phyloP scores from a whole-genome alignment of 2,797 vertebrate species.

The Mallotus villosus region DNA sequence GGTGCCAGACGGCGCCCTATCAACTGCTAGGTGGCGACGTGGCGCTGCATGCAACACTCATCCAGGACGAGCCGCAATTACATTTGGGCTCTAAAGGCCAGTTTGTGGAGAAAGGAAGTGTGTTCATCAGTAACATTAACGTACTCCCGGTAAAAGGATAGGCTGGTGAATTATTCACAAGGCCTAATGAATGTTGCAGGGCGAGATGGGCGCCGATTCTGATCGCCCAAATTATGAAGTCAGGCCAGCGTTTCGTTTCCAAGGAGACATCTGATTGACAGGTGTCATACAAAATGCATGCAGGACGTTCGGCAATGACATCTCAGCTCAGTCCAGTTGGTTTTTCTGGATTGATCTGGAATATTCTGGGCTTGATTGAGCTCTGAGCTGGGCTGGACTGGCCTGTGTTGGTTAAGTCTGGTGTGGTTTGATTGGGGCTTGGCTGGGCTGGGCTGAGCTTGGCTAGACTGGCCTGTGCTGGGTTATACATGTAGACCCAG shows the following conservation, averaged over 20 bases:
- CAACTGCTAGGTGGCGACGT: background rate
- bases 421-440: background rate
- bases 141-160: conserved; percentile 3
- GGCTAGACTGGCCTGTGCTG: background rate
- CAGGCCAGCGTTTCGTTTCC: conserved; percentile 83
- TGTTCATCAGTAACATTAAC: background rate
- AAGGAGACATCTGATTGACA: conserved; percentile 76
- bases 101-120: background rate
- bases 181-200: conserved; percentile 17
- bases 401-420: background rate
- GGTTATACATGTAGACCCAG: background rate
- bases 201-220: conserved; percentile 70
- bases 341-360: conserved; percentile 9
- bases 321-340: too few species aligned
- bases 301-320: background rate
- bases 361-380: background rate
- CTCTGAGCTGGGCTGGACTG: background rate
- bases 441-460: background rate
- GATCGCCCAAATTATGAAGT: conserved; percentile 85
- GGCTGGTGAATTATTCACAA: conserved; percentile 6
- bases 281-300: conserved; percentile 71
- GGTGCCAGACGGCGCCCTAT: background rate
- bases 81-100: background rate
- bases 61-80: background rate
- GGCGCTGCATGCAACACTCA: background rate